Evolutionary conservation across 2,888 invertebrate species (phyloP), one percentile per base, ranked within the genome.

Genomic region (Polyommatus iphigenia): DNA sequence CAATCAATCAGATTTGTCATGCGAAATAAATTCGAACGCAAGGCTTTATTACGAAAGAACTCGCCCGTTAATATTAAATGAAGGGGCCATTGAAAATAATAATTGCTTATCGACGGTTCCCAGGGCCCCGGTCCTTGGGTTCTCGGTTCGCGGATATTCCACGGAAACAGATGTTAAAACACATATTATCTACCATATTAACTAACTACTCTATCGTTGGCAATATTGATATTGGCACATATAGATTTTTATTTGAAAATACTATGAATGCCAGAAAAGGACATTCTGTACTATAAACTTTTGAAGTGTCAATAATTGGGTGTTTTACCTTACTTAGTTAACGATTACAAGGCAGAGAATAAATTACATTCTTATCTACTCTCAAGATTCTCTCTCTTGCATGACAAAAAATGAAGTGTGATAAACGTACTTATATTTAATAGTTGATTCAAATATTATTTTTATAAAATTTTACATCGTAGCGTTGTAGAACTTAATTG

Each of bases 1-100:
- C 73, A 73, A 73, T 46, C 75, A 75, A 75, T 75, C 24, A 75
- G 24, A 50, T 75, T 75, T 50, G 75, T 75, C 75, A 75, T 50
- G 75, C 50, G 54, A 73, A 73, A 46, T 50, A 50, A 54, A 54
- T 75, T 50, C 29, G 24, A 24, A 75, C 75, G 75, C 75, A 75
- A 75, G 54, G 24, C 5, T 67, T 18, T 73, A 73, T 54, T 75
- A 15, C 54, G 29, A 54, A 75, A 75, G 13, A 54, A 50, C 18
- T 75, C 50, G 13, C 15, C 72, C 20, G 36, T 20, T 36, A 41
- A 72, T 20, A 72, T 41, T 72, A 72, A 72, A 41, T 41, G 36
- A n/a, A 72, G 20, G 72, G 20, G 72, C 36, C 20, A 41, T 67
- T 67, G 67, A 67, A 32, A 67, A 67, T 41, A 72, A 41, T 72